Conservation (phyloP, 2,888 invertebrate genomes). For the Rhagophthalmus giganteus region DNA sequence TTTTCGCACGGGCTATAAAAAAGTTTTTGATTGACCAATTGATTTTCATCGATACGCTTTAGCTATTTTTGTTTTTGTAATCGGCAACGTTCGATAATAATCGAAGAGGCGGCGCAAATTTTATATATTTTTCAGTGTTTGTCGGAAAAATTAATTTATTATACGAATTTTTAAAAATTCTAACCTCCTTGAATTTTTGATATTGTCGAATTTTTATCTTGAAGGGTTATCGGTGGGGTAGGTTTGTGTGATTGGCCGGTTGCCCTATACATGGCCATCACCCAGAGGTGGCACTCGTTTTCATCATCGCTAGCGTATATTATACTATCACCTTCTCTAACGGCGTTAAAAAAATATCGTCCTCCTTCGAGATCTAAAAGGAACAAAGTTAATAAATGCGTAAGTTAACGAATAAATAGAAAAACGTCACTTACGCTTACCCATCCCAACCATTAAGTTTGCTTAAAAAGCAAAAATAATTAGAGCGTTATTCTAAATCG, state of each 20-base stretch:
- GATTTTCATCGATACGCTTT: no score
- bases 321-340: constrained; percentile 96
- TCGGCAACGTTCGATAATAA: no score
- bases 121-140: no score
- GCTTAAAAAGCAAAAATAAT: constrained; percentile 60
- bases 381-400: constrained; percentile 19
- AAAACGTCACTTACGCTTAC: constrained; percentile 60
- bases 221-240: constrained; percentile 79
- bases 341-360: constrained; percentile 97
- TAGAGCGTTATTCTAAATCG: neutral
- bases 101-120: no score
- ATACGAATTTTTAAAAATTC: no score
- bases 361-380: constrained; percentile 85
- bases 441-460: constrained; percentile 91
- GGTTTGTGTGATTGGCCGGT: constrained; percentile 99
- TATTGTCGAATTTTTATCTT: constrained; percentile 83
- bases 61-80: no score
- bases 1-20: no score
- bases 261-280: constrained; percentile 98
- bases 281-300: constrained; percentile 98
- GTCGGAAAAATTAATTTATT: no score
- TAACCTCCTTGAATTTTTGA: constrained; percentile 92
- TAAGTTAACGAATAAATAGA: constrained; percentile 32
- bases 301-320: constrained; percentile 96
- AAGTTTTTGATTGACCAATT: no score